Percentiles rank a stretch among this genome's conserved stretches.
phyloP scores from a whole-genome alignment of 2,888 invertebrate species.

The Blastobasis lacticolella region DNA sequence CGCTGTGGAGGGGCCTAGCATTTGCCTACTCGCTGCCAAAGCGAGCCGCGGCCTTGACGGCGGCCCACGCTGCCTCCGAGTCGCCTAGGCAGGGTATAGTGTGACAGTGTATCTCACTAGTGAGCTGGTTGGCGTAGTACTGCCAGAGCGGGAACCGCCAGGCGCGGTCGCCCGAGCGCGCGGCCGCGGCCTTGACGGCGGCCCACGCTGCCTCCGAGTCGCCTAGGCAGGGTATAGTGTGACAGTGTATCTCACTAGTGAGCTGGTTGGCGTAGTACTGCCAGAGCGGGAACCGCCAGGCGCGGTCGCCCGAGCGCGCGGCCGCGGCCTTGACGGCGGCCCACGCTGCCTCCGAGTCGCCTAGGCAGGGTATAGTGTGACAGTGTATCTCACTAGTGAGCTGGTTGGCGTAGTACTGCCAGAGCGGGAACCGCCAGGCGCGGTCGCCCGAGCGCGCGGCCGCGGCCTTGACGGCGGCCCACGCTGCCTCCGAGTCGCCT shows the following conservation, averaged over 20 bases:
- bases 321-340: conserved; percentile 77
- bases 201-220: conserved; percentile 78
- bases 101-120: conserved; percentile 27
- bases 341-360: conserved; percentile 78
- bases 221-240: conserved; percentile 18
- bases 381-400: conserved; percentile 49
- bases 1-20: no score
- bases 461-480: conserved; percentile 76
- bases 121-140: conserved; percentile 77
- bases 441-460: conserved; percentile 82
- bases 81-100: no score
- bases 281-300: conserved; percentile 89
- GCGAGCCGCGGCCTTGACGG: no score
- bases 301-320: conserved; percentile 80
- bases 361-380: no score
- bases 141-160: conserved; percentile 88
- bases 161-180: conserved; percentile 81
- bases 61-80: no score
- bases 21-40: no score
- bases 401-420: conserved; percentile 77
- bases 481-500: conserved; percentile 75
- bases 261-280: conserved; percentile 77
- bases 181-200: conserved; percentile 77
- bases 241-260: conserved; percentile 34
- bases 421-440: conserved; percentile 87